A percentile compares a stretch with the other conserved stretches of the same genome.
phyloP scores from a whole-genome alignment of 2,888 invertebrate genomes.

The Norana najaformis region DNA sequence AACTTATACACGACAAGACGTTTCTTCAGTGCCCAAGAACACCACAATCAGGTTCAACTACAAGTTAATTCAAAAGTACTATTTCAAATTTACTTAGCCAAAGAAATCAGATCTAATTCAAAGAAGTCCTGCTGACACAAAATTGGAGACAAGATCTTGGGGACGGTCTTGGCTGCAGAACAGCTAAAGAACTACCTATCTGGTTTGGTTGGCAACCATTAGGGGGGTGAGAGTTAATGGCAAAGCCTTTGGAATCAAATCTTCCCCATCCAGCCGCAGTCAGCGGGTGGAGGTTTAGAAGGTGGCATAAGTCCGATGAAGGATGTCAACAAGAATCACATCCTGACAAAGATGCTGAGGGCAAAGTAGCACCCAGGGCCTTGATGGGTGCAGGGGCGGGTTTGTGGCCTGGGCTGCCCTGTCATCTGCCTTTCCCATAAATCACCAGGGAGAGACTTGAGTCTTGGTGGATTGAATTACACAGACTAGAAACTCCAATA shows the following conservation, averaged over 20 bases:
- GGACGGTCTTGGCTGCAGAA: not conserved
- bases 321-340: not conserved
- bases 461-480: not conserved
- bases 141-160: too few relatives aligned
- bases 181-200: not conserved
- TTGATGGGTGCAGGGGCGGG: not conserved
- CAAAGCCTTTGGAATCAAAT: not conserved
- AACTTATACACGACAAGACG: too few relatives aligned
- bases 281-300: not conserved
- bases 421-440: not conserved
- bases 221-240: not conserved
- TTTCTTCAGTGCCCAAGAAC: too few relatives aligned
- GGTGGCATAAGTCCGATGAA: not conserved
- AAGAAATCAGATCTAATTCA: too few relatives aligned
- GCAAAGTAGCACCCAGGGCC: not conserved
- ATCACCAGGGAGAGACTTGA: not conserved
- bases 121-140: too few relatives aligned
- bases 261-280: too few relatives aligned
- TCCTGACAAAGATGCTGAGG: not conserved
- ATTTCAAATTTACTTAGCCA: too few relatives aligned
- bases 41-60: too few relatives aligned
- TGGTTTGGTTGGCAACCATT: not conserved
- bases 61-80: too few relatives aligned
- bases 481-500: not conserved
- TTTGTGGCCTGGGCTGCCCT: not conserved